Evolutionary conservation across 2,888 invertebrate species (phyloP).

Genomic region (Drosophila fungiperda): DNA sequence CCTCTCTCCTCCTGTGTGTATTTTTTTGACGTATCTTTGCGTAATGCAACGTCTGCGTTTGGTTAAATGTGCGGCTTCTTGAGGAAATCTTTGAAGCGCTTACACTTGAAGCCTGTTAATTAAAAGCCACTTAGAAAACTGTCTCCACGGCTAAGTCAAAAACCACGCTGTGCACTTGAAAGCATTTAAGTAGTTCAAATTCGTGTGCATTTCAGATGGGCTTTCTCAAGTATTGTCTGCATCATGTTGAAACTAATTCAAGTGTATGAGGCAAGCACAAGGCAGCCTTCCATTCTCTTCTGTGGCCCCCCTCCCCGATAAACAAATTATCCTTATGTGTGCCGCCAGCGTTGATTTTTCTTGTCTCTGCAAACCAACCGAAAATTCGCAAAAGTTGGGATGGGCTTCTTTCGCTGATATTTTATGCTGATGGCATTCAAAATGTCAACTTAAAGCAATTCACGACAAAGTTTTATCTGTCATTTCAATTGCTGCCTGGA

Average conservation of each 20-base stretch:
- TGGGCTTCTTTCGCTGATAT: slow-evolving; percentile 3
- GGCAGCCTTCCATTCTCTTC: neutral
- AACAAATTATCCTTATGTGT: slow-evolving; percentile 30
- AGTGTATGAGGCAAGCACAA: slow-evolving; percentile 3
- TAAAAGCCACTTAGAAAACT: slow-evolving; percentile 76
- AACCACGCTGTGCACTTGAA: slow-evolving; percentile 41
- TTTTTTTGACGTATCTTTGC: neutral
- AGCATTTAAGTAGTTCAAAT: slow-evolving; percentile 66
- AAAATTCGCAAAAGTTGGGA: slow-evolving; percentile 10
- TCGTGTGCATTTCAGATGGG: slow-evolving; percentile 51
- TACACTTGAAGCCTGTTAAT: slow-evolving; percentile 78
- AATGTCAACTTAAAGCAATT: slow-evolving; percentile 32
- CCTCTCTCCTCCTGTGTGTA: neutral
- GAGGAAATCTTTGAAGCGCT: slow-evolving; percentile 62
- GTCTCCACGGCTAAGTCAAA: slow-evolving; percentile 37
- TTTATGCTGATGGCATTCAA: slow-evolving; percentile 29
- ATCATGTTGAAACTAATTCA: slow-evolving; percentile 45
- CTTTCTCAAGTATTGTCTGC: slow-evolving; percentile 11
- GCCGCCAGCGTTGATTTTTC: slow-evolving; percentile 42
- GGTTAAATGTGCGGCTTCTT: slow-evolving; percentile 34
- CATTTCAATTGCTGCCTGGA: slow-evolving; percentile 56
- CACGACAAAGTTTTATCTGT: slow-evolving; percentile 47
- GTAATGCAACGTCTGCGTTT: slow-evolving; percentile 1
- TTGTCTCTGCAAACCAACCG: slow-evolving; percentile 17
- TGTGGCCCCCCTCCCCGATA: slow-evolving; percentile 1